Percentiles rank a stretch among this genome's conserved stretches.
phyloP scores from a whole-genome alignment of 2,888 invertebrate genomes.

The Heliconius ismenius region DNA sequence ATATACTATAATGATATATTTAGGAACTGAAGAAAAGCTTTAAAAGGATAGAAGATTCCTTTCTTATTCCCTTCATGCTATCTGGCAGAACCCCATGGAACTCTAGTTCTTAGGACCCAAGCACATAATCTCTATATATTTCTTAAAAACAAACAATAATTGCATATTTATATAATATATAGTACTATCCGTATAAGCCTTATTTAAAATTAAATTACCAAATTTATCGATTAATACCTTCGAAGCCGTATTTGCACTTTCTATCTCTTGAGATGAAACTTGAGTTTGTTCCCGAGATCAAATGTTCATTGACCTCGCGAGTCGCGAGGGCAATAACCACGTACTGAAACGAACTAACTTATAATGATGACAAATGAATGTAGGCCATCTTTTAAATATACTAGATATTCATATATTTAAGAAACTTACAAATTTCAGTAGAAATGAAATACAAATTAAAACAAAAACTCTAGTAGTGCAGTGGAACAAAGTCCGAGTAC shows the following conservation, averaged over 20 bases:
- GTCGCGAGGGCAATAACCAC: conserved; percentile 38
- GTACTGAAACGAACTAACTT: conserved; percentile 30
- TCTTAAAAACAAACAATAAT: no score
- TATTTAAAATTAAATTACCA: not conserved
- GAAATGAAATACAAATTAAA: no score
- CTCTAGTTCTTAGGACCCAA: no score
- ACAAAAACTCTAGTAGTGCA: not conserved
- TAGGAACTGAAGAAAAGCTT: no score
- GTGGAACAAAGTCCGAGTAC: not conserved
- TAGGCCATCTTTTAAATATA: not conserved
- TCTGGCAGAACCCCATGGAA: no score
- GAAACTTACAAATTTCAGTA: not conserved
- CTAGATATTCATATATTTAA: not conserved
- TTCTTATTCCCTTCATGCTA: no score
- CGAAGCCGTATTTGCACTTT: conserved; percentile 11
- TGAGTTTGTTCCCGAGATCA: conserved; percentile 31
- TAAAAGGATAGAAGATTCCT: no score
- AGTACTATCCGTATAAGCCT: not conserved
- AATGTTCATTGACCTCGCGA: conserved; percentile 33
- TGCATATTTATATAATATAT: not conserved
- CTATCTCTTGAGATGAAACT: conserved; percentile 28
- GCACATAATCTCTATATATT: no score
- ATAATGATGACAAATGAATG: not conserved
- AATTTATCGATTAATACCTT: conserved; percentile 15
- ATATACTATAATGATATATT: no score